Base-by-base conservation (phyloP, 2,797 vertebrate genomes). In the Eupleurogrammus muticus region DNA sequence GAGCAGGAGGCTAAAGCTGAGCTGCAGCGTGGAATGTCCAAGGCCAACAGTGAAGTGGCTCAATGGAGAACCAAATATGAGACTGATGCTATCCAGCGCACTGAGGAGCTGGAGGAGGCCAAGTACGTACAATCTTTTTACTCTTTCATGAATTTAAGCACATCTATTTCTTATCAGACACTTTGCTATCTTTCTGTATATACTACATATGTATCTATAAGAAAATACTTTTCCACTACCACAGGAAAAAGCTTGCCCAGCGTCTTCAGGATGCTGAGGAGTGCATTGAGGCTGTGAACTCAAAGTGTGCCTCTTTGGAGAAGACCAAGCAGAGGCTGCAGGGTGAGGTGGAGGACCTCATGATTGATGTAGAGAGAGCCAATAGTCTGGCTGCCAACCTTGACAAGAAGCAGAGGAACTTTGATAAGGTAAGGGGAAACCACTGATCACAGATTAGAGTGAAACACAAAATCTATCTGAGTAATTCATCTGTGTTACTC, bases 271-370 rank as follows among this genome's bases (percentile, higher is more conserved):
- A 96, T 0, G 95, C 95, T n/a, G 95, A 96, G 62, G 95, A 96
- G 34, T 92, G 90, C 0, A 93, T 95, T 4, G 96, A 96, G 71
- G 95, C 95, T 2, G 92, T 95, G 48, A 96, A 96, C 53, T 80
- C 96, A 55, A 96, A 97, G 70, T 96, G 95, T 60, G 93, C 94
- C 17, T 97, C 95, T 20, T 82, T 97, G 66, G 96, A 97, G 72
- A 97, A 97, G 90, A 97, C 96, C 1, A 97, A 97, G 59, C 96
- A 96, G 90, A 87, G 96, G 66, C 85, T 97, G 8, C 95, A 95
- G 79, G 92, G 93, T 82, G 96, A 97, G 74, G 95, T 97, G 66
- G 96, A 97, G 65, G 96, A 97, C 77, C 87, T 96, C 68, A 96
- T 97, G 96, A 93, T 96, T 72, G 96, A 97, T 0, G 93, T 96